Base-by-base conservation (phyloP, 2,113 vertebrate genomes). In the Nothobranchius furzeri region DNA sequence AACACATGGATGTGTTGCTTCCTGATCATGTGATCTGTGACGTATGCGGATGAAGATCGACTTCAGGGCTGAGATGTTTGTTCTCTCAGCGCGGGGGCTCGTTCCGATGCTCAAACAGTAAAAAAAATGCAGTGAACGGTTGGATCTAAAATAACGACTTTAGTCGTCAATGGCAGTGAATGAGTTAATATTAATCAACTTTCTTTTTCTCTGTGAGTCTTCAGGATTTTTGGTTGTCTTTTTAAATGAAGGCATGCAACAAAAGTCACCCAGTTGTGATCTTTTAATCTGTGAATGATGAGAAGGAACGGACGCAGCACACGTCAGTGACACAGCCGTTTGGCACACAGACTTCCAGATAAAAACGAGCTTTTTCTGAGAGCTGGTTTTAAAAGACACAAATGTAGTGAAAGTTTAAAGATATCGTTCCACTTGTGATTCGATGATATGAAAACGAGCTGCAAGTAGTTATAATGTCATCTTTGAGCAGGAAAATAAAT, bases 371-470 rank as follows among this genome's bases (percentile, higher is more conserved):
- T 42, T 68, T 0, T 49, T 70, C 60, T 66, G 2, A 30, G 14
- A 42, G 60, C 75, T 77, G 67, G 66, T 81, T 81, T 78, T 81
- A 56, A n/a, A 78, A 66, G 74, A 78, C 64, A 76, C 66, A 74
- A 83, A 81, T 10, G 36, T 69, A 69, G 65, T 63, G 64, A 75
- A 63, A 17, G 10, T 37, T 59, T 52, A 71, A 64, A 46, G 20
- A 9, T 11, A 45, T 0, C 25, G 6, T 45, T 64, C 58, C 1
- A 4, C 12, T 52, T 24, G 1, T 15, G 8, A 8, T 6, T n/a
- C 24, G 24, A 14, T 54, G 0, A 53, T 64, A 1, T 52, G 20
- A 15, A 43, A 10, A 14, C 50, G 0, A 53, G 60, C 1, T 52
- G 20, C 15, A 43, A 10, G 12, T 15, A 67, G 10, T 77, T 45